Base-by-base conservation (phyloP, 2,888 invertebrate species). In the Drosophila putrida region DNA sequence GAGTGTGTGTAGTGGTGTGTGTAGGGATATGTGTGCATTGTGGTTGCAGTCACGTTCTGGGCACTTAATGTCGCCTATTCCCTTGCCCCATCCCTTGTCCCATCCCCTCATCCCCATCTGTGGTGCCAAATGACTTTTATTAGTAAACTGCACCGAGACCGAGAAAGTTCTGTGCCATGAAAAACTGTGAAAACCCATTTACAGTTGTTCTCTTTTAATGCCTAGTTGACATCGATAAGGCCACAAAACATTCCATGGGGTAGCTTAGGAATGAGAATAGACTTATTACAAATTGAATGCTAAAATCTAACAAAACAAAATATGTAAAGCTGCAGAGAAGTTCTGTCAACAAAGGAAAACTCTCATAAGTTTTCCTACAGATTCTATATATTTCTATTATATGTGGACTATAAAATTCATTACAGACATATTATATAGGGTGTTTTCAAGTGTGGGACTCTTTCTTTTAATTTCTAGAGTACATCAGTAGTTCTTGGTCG, bases 71-170 rank as follows among this genome's bases (percentile, higher is more conserved):
- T 58, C 47, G 25, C 60, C 46, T 36, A 49, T 63, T 31, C 13
- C 57, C 49, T 49, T 33, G 41, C 59, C 53, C 59, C 53, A 55
- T 15, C 6, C 33, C 4, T 4, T 8, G 10, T 8, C 10, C n/a
- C 9, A 6, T 10, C 20, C 28, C 2, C n/a, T 10, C 51, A 50
- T 61, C 33, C 58, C 46, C 50, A 67, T 10, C 50, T 75, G 78
- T 53, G 78, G 67, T 75, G 66, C 62, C 54, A 64, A 78, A 71
- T 81, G 82, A 85, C 88, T 83, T 82, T 82, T 82, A 88, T 88
- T 85, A 74, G 85, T 82, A 69, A 88, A 79, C 88, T 77, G 80
- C 46, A 73, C 43, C 60, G 67, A 25, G 38, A 25, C 28, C n/a
- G n/a, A n/a, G n/a, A 70, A 70, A 57, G 38, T 75, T 70, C 6